phyloP scores from a whole-genome alignment of 2,888 invertebrate species.

The Phyllotreta cruciferae region DNA sequence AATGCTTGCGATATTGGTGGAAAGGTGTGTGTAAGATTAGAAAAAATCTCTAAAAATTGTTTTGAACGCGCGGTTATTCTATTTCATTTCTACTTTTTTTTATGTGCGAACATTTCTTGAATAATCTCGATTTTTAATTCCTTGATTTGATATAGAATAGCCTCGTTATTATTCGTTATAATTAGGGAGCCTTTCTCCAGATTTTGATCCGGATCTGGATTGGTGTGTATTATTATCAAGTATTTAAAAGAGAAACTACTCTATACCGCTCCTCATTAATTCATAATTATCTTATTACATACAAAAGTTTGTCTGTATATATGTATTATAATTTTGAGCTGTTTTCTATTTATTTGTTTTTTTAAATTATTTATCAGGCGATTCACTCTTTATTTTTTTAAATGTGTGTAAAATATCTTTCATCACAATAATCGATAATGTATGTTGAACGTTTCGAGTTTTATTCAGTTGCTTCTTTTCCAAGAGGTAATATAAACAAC shows the following conservation, averaged over 20 bases:
- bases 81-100: too few species aligned
- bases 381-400: slow-evolving; percentile 32
- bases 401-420: slow-evolving; percentile 30
- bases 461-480: background rate
- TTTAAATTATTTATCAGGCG: slow-evolving; percentile 33
- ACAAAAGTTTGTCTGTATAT: slow-evolving; percentile 35
- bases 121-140: too few species aligned
- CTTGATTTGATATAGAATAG: too few species aligned
- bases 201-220: background rate
- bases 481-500: background rate
- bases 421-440: slow-evolving; percentile 32
- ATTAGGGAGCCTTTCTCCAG: slow-evolving; percentile 8
- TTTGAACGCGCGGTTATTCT: too few species aligned
- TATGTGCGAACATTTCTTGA: too few species aligned
- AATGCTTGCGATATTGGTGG: too few species aligned
- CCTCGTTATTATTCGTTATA: slow-evolving; percentile 3
- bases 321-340: slow-evolving; percentile 37
- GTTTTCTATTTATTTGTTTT: slow-evolving; percentile 38
- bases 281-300: slow-evolving; percentile 41
- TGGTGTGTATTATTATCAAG: slow-evolving; percentile 9
- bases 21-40: too few species aligned
- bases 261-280: slow-evolving; percentile 49
- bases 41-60: too few species aligned
- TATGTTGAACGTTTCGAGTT: slow-evolving; percentile 25
- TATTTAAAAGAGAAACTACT: slow-evolving; percentile 17